These are phyloP conservation scores for Zenarchopterus dispar DNA, from an alignment of 2,797 vertebrate genomes.

Conservation along the genomic window DNA sequence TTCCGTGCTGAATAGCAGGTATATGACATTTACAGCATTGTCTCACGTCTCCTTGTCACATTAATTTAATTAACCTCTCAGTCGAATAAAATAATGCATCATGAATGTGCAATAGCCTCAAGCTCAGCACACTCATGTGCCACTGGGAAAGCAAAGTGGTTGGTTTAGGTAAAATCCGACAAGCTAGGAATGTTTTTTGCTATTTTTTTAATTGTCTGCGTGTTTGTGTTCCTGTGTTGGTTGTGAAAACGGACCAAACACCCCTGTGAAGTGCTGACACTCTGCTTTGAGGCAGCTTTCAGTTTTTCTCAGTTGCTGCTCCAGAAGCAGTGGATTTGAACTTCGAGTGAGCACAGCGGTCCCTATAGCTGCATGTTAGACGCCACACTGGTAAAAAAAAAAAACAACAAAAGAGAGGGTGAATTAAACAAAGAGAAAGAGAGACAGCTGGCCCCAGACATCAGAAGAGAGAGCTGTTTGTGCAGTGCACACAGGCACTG, in stretches of 20 bases:
- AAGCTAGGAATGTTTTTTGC: slow-evolving; percentile 22
- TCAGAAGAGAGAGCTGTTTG: slow-evolving; percentile 10
- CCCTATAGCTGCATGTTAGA: slow-evolving; percentile 4
- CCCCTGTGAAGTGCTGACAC: slow-evolving; percentile 36
- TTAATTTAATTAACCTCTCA: slow-evolving; percentile 72
- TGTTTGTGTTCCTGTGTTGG: slow-evolving; percentile 18
- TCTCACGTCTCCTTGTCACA: slow-evolving; percentile 54
- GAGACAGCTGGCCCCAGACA: slow-evolving; percentile 9
- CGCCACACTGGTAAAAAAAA: background rate
- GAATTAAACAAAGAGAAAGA: slow-evolving; percentile 17
- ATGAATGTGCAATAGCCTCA: slow-evolving; percentile 46
- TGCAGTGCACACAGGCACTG: background rate
- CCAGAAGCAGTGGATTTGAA: slow-evolving; percentile 37
- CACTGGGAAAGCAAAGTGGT: slow-evolving; percentile 24
- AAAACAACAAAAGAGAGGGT: background rate
- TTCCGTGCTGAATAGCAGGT: slow-evolving; percentile 44
- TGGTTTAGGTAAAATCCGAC: slow-evolving; percentile 25
- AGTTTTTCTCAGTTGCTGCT: slow-evolving; percentile 35
- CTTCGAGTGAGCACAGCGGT: slow-evolving; percentile 13
- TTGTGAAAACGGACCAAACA: background rate
- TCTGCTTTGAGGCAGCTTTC: slow-evolving; percentile 23
- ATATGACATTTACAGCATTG: slow-evolving; percentile 68
- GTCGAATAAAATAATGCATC: slow-evolving; percentile 56
- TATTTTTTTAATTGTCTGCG: slow-evolving; percentile 46
- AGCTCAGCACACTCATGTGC: slow-evolving; percentile 21